phyloP scores from a whole-genome alignment of 2,888 invertebrate genomes.

The Lasioglossum morio region DNA sequence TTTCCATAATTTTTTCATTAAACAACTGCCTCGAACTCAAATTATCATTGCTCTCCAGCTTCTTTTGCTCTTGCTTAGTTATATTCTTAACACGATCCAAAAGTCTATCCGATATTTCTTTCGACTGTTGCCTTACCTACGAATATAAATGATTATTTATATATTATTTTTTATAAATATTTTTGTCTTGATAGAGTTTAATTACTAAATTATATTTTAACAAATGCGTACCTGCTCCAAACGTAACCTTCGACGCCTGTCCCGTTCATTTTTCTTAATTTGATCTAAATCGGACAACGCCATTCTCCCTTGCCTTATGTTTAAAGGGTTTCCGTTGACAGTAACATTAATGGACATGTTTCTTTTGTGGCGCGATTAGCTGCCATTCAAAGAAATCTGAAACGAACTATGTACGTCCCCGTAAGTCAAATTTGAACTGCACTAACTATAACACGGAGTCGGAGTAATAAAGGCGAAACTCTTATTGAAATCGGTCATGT shows the following conservation, averaged over 20 bases:
- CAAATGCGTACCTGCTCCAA: constrained; percentile 86
- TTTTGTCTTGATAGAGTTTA: background rate
- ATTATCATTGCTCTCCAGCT: constrained; percentile 85
- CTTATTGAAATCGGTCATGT: background rate
- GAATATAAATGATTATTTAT: constrained; percentile 16
- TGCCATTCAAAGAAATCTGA: constrained; percentile 15
- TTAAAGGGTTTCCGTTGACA: constrained; percentile 86
- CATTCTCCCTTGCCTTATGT: constrained; percentile 85
- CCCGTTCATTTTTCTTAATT: constrained; percentile 86
- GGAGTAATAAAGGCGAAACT: background rate
- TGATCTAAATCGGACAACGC: constrained; percentile 86
- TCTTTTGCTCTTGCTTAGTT: constrained; percentile 85
- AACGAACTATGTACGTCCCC: constrained; percentile 36
- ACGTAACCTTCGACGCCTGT: constrained; percentile 87
- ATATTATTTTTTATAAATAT: background rate
- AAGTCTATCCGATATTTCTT: constrained; percentile 86
- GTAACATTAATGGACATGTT: constrained; percentile 88
- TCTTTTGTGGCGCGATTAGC: constrained; percentile 9
- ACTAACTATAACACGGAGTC: background rate
- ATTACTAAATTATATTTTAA: too few species aligned
- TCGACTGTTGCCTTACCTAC: constrained; percentile 88
- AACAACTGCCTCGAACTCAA: constrained; percentile 86
- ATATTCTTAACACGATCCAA: constrained; percentile 86
- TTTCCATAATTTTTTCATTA: constrained; percentile 84
- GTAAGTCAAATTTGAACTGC: constrained; percentile 72